Base-by-base conservation (phyloP, 2,888 invertebrate genomes). In the Tillus elongatus region DNA sequence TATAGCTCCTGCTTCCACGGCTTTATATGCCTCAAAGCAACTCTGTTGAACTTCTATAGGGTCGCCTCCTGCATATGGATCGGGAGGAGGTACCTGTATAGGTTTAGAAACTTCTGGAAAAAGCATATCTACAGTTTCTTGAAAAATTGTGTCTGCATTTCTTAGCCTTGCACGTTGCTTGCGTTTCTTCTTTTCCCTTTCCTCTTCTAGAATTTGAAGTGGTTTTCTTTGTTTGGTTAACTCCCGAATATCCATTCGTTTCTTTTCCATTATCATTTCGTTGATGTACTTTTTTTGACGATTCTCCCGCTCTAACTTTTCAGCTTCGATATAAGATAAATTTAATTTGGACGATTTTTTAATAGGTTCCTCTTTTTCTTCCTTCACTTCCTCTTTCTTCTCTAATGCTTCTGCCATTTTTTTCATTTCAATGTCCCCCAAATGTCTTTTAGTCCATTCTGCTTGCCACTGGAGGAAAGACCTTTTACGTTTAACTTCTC, bases 261-360 rank as follows among this genome's bases (percentile, higher is more conserved):
- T 79, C 44, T 77, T 78, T 3, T 71, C 71, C 16, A 79, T 62
- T 53, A 84, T 70, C 42, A 77, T 66, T 58, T 70, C 58, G 61
- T 77, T 70, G 56, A 83, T 77, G 1, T 79, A 70, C 45, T 74
- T 73, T 33, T 79, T 68, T 52, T 82, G 76, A 46, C 78, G 72
- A 42, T 69, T 69, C 47, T 75, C 72, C 74, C 78, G 79, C 46
- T 74, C 69, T 42, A 73, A 71, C 53, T 70, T 58, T 3, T 65
- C 60, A 52, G 56, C 57, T 50, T 63, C 62, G 32, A 53, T 19
- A 24, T 47, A 44, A 14, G 42, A 36, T n/a, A n/a, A n/a, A n/a
- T n/a, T n/a, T n/a, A n/a, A n/a, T n/a, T n/a, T n/a, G n/a, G n/a
- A n/a, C n/a, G n/a, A n/a, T n/a, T n/a, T n/a, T n/a, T n/a, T n/a